Base-by-base conservation (phyloP, 2,888 invertebrate species). In the Resseliella maxima region DNA sequence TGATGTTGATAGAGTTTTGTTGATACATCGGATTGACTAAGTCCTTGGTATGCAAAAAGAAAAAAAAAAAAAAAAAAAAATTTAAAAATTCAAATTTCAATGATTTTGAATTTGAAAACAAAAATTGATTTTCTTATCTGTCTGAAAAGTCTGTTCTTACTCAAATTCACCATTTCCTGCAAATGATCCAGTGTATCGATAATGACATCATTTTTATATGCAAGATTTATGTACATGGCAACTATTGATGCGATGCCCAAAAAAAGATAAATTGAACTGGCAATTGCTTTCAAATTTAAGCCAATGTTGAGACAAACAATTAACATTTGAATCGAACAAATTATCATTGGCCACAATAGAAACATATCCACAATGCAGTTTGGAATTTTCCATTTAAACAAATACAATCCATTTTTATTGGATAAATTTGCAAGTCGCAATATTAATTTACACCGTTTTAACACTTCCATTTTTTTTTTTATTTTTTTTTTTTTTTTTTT, bases 291-390 rank as follows among this genome's bases (percentile, higher is more conserved):
- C 12, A 72, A 31, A 31, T 31, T 72, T 5, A 8, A 15, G 5
- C n/a, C 31, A 2, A 3, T 72, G 12, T 31, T 72, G 18, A 0
- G 31, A 15, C 72, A 72, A 15, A 72, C 31, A 31, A 72, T 72
- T n/a, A 72, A 0, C 72, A 72, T 31, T 72, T 72, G 72, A 31
- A 72, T 72, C 31, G 72, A 6, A 72, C 72, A 72, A 72, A 35
- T 72, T n/a, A 15, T 31, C 35, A 72, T 31, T 15, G 72, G 72
- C 31, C 6, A 72, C 35, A 72, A 10, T 1, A 72, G 15, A 12
- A 72, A 31, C 15, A 72, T 12, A 72, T 31, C 72, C 18, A 72
- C 31, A 3, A 72, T 31, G 6, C 5, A 27, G 31, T 72, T 72
- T 35, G 72, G 31, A 31, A 72, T 31, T 72, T 15, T 3, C 72